Conservation (phyloP, 2,113 vertebrate genomes). For the Equus quagga region DNA sequence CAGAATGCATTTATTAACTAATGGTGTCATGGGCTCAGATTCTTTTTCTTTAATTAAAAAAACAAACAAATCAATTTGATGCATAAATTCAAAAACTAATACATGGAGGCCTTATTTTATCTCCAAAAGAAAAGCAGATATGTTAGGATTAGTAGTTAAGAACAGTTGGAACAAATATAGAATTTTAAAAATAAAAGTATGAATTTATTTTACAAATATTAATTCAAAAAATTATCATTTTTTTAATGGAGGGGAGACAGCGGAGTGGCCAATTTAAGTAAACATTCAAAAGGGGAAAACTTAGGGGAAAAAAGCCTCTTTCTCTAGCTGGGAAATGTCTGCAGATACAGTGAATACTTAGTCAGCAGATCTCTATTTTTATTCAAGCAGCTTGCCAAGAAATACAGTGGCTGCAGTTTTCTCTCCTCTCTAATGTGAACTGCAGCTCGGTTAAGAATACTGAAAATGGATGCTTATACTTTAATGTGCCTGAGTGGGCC, state of each 20-base stretch:
- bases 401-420: conserved; percentile 81
- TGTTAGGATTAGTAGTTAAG: conserved; percentile 57
- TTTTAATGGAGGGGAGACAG: not conserved
- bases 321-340: conserved; percentile 79
- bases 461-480: conserved; percentile 65
- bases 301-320: conserved; percentile 42
- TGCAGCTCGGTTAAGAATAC: conserved; percentile 68
- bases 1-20: conserved; percentile 27
- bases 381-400: conserved; percentile 82
- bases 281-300: conserved; percentile 72
- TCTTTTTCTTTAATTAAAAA: conserved; percentile 24
- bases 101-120: conserved; percentile 34
- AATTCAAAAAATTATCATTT: not conserved
- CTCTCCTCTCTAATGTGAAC: conserved; percentile 64
- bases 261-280: conserved; percentile 75
- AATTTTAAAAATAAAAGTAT: conserved; percentile 38
- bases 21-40: not conserved
- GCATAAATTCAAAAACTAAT: not conserved
- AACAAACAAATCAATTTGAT: not conserved
- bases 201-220: conserved; percentile 62
- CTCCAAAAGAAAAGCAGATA: conserved; percentile 51
- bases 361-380: conserved; percentile 83
- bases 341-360: conserved; percentile 78
- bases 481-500: conserved; percentile 72
- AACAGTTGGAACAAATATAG: conserved; percentile 26